Evolutionary conservation across 1,140 invertebrate genomes (phyloP).

Genomic region (Drosophila aff.): DNA sequence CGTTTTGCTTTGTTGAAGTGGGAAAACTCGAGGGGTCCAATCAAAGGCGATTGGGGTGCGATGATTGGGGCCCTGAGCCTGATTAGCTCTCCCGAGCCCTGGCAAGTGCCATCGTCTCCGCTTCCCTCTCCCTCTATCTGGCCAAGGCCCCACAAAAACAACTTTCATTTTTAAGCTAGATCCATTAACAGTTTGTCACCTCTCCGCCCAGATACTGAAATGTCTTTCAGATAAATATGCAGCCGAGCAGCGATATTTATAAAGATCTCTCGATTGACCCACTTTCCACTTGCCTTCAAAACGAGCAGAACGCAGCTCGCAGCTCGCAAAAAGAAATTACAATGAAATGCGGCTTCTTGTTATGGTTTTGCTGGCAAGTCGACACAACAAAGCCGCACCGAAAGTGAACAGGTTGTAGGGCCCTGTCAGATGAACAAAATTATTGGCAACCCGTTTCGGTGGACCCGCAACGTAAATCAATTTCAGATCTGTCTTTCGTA

Average conservation of each 20-base stretch:
- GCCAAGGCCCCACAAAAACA: background rate
- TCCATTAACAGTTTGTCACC: constrained; percentile 48
- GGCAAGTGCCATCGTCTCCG: constrained; percentile 27
- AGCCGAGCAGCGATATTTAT: constrained; percentile 44
- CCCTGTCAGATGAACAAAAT: constrained; percentile 23
- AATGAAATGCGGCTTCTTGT: constrained; percentile 50
- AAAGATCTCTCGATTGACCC: constrained; percentile 65
- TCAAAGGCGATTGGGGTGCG: constrained; percentile 37
- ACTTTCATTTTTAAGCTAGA: too few species aligned
- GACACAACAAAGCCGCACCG: constrained; percentile 20
- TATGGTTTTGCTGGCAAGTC: constrained; percentile 29
- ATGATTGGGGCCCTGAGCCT: constrained; percentile 43
- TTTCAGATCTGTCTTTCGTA: constrained; percentile 15
- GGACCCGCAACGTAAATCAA: constrained; percentile 27
- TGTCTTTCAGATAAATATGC: constrained; percentile 62
- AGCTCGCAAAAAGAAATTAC: constrained; percentile 52
- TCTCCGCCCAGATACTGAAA: constrained; percentile 31
- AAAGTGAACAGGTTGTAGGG: constrained; percentile 55
- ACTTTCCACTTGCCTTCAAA: constrained; percentile 48
- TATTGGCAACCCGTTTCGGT: constrained; percentile 36
- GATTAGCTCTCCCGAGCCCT: constrained; percentile 32
- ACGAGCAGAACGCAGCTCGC: constrained; percentile 31
- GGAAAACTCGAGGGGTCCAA: constrained; percentile 18
- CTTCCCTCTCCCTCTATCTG: background rate
- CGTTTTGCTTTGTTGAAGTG: constrained; percentile 40